Evolutionary conservation across 2,888 invertebrate species (phyloP).

Genomic region (Drosophila atripex): DNA sequence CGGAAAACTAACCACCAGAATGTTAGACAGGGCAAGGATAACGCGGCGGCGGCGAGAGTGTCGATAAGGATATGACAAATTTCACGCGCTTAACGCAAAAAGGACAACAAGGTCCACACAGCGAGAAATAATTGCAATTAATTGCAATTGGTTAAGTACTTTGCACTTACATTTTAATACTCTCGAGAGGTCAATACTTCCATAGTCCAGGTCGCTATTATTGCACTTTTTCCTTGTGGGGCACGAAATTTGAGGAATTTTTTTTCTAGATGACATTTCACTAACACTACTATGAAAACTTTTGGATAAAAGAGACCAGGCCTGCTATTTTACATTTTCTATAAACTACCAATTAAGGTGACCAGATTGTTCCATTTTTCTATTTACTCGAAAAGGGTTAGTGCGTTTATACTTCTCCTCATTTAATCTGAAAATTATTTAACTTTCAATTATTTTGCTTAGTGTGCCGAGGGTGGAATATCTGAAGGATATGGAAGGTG

Average conservation of each 20-base stretch:
- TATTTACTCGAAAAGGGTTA: too few species aligned
- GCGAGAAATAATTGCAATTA: background rate
- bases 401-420: too few species aligned
- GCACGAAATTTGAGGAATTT: background rate
- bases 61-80: conserved; percentile 76
- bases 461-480: conserved; percentile 7
- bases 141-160: too few species aligned
- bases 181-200: background rate
- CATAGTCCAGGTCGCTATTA: background rate
- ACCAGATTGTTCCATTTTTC: too few species aligned
- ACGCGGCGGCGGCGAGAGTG: conserved; percentile 14
- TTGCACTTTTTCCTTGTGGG: background rate
- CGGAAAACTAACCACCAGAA: conserved; percentile 57
- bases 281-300: background rate
- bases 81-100: conserved; percentile 60
- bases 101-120: conserved; percentile 25
- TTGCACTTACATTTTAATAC: background rate
- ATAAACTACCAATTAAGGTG: too few species aligned
- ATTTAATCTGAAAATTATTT: background rate
- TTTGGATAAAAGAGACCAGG: background rate
- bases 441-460: background rate
- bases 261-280: background rate
- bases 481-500: conserved; percentile 6
- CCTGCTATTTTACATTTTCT: too few species aligned
- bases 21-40: conserved; percentile 2